Conservation (phyloP, 2,888 invertebrate species). For the Caenorhabditis zanzibari region DNA sequence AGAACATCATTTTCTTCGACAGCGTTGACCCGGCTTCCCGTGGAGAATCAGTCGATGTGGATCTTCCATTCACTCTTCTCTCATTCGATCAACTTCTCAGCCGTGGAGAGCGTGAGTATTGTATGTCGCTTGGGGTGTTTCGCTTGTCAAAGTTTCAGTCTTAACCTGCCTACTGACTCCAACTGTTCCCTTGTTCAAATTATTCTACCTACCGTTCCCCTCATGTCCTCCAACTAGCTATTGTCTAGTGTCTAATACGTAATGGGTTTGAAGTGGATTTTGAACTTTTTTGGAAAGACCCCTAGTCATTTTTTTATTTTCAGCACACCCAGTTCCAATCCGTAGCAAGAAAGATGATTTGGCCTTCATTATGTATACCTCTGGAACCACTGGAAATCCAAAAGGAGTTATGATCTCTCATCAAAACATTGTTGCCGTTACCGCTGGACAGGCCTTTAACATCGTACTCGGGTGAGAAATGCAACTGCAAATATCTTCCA, state of each 20-base stretch:
- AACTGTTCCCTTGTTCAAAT: neutral
- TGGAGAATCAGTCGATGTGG: slow-evolving; percentile 64
- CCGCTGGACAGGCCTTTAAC: slow-evolving; percentile 84
- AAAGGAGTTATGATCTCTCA: slow-evolving; percentile 85
- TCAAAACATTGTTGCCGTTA: slow-evolving; percentile 85
- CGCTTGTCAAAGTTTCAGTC: slow-evolving; percentile 26
- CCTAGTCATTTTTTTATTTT: slow-evolving; percentile 12
- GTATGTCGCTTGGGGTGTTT: slow-evolving; percentile 51
- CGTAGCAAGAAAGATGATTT: slow-evolving; percentile 89
- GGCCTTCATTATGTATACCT: slow-evolving; percentile 99
- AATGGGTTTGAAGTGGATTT: slow-evolving; percentile 31
- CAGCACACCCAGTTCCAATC: slow-evolving; percentile 62
- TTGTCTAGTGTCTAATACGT: slow-evolving; percentile 35
- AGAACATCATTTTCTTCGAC: slow-evolving; percentile 80
- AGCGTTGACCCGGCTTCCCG: slow-evolving; percentile 72
- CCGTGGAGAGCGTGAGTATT: slow-evolving; percentile 71
- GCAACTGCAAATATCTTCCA: neutral
- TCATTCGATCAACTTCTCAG: slow-evolving; percentile 77
- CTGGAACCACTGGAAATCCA: slow-evolving; percentile 92
- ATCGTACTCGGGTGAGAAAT: slow-evolving; percentile 46
- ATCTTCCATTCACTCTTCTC: slow-evolving; percentile 68
- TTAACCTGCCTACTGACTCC: slow-evolving; percentile 17
- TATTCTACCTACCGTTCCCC: slow-evolving; percentile 10
- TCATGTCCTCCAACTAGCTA: slow-evolving; percentile 16
- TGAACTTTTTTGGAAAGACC: neutral